Base-by-base conservation (phyloP, 2,888 invertebrate species). In the Adineta ricciae region DNA sequence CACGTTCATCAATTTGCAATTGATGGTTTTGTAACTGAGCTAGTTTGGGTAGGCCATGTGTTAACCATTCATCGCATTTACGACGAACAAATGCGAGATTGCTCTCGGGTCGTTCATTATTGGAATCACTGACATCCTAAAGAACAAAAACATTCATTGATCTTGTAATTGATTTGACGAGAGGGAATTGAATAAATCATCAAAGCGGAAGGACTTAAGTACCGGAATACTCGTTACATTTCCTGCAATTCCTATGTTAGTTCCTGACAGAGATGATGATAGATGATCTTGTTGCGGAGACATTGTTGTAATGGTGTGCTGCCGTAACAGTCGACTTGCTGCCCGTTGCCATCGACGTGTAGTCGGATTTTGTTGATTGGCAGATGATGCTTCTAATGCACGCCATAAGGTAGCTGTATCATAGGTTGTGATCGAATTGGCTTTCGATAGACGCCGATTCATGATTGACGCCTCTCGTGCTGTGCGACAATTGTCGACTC, bases 321-420 rank as follows among this genome's bases (percentile, higher is more conserved):
- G 78, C n/a, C 78, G 7, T 41, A 78, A 41, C 9, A 78, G 78
- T 24, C 78, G 38, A 78, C 41, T 78, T 78, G 78, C 78, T n/a
- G 78, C 78, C n/a, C 78, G 78, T 78, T 78, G 78, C 78, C 78
- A 78, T n/a, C 78, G 78, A n/a, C 41, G 78, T 78, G n/a, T 32
- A 27, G 32, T 64, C 5, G 32, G 64, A 64, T 64, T 64, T 64
- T 64, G 64, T 19, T 64, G 64, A 64, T 64, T 64, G 32, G 32
- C 64, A 64, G 64, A 64, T 36, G 64, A 64, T 32, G 64, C 64
- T 64, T 64, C 64, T 11, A 64, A 19, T 64, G 64, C 64, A 64
- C 64, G 64, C 64, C 64, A 64, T 64, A 64, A 64, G 0, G 64
- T 64, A 27, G 64, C 64, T 19, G 64, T 64, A 64, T 64, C 64